Conservation (phyloP, 2,888 invertebrate genomes). For the Molanna angustata region DNA sequence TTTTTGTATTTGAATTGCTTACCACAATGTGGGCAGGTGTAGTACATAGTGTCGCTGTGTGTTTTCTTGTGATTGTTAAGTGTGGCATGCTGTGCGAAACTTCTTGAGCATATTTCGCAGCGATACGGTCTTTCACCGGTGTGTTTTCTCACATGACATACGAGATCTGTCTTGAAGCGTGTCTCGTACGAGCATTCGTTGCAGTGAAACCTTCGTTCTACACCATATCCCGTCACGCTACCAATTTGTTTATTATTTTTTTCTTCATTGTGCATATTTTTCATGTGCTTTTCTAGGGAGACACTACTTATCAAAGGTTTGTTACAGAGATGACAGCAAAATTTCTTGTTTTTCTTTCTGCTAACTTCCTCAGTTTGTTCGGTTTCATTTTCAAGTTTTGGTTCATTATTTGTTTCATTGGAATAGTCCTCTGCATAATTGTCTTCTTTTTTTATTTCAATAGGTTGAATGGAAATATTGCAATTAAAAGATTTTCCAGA, state of each 20-base stretch:
- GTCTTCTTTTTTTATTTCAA: not conserved
- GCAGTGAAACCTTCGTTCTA: constrained; percentile 47
- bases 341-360: constrained; percentile 1
- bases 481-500: too few species aligned
- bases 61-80: constrained; percentile 48
- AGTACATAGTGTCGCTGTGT: constrained; percentile 45
- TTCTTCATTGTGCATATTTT: constrained; percentile 44
- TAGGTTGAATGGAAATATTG: too few species aligned
- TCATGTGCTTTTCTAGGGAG: constrained; percentile 41
- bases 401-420: not conserved
- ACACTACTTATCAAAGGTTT: constrained; percentile 21
- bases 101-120: constrained; percentile 48
- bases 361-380: not conserved
- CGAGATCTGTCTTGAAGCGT: constrained; percentile 50
- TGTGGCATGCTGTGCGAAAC: constrained; percentile 48
- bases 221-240: constrained; percentile 46
- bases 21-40: constrained; percentile 48
- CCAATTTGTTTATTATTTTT: constrained; percentile 39
- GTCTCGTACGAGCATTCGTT: constrained; percentile 48
- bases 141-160: constrained; percentile 49
- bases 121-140: constrained; percentile 48
- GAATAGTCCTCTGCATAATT: not conserved
- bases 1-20: constrained; percentile 53
- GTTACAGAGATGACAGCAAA: constrained; percentile 18
- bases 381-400: not conserved